These are phyloP conservation scores for Acestrorhynchus altus DNA, from an alignment of 2,797 vertebrate species.

Conservation along the genomic window DNA sequence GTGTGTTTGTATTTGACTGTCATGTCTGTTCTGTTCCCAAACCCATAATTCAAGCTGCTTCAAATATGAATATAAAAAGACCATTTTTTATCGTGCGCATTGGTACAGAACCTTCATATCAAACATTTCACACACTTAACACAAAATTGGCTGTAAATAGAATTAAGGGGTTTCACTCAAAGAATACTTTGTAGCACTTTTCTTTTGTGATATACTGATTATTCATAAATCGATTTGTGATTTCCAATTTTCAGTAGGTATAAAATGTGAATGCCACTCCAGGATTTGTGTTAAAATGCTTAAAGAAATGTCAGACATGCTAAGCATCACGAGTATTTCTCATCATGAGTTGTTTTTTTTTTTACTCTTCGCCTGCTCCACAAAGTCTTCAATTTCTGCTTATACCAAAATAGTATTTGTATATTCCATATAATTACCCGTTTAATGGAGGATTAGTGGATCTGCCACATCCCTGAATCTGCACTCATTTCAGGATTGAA, in stretches of 20 bases:
- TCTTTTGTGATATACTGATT: too few relatives aligned
- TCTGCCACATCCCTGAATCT: conserved; percentile 15
- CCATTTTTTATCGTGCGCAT: too few relatives aligned
- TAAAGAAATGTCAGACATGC: not conserved
- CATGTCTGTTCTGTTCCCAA: too few relatives aligned
- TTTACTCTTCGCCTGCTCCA: not conserved
- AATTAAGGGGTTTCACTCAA: too few relatives aligned
- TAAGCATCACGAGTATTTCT: not conserved
- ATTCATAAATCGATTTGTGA: too few relatives aligned
- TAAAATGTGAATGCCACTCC: not conserved
- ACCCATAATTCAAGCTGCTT: too few relatives aligned
- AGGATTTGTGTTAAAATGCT: not conserved
- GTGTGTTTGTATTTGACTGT: too few relatives aligned
- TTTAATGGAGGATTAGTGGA: conserved; percentile 22
- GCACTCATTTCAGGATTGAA: not conserved
- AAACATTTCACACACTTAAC: too few relatives aligned
- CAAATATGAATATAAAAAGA: too few relatives aligned
- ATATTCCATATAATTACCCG: conserved; percentile 1
- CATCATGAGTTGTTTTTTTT: not conserved
- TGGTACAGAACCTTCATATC: too few relatives aligned
- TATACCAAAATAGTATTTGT: conserved; percentile 3
- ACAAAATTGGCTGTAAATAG: too few relatives aligned
- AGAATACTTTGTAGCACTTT: too few relatives aligned
- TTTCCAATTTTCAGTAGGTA: not conserved
- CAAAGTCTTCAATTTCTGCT: not conserved